phyloP scores from a whole-genome alignment of 2,113 vertebrate genomes.

The Prunella himalayana region DNA sequence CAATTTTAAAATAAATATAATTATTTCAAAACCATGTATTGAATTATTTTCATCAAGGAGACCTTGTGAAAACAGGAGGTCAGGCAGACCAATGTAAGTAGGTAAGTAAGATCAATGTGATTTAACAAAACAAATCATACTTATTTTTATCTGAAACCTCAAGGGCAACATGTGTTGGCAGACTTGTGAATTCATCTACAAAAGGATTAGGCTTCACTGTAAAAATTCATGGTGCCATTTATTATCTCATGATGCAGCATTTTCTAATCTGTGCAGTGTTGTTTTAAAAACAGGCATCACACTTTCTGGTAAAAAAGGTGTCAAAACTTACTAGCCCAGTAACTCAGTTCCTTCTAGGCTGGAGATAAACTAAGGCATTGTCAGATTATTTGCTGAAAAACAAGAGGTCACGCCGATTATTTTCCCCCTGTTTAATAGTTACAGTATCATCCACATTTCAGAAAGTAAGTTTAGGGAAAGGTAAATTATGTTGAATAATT shows the following conservation, averaged over 20 bases:
- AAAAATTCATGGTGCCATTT: conserved; percentile 18
- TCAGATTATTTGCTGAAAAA: background rate
- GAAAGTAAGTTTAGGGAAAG: background rate
- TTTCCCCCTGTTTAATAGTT: background rate
- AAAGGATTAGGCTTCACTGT: conserved; percentile 25
- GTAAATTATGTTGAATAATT: background rate
- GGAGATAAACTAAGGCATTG: background rate
- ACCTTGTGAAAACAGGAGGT: background rate
- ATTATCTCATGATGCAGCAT: conserved; percentile 24
- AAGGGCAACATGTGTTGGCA: background rate
- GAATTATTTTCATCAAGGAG: background rate
- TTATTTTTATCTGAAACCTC: background rate
- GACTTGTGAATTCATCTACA: conserved; percentile 8
- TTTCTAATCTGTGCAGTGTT: conserved; percentile 34
- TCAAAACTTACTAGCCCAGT: background rate
- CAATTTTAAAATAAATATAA: background rate
- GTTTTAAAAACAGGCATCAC: conserved; percentile 31
- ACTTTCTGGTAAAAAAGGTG: conserved; percentile 13
- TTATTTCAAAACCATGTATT: background rate
- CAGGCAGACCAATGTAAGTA: background rate
- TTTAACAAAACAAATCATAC: background rate
- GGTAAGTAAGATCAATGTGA: background rate
- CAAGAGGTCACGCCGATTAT: background rate
- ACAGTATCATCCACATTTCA: background rate
- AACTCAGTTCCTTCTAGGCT: background rate